phyloP scores from a whole-genome alignment of 1,140 invertebrate genomes.

The Coelopa frigida region DNA sequence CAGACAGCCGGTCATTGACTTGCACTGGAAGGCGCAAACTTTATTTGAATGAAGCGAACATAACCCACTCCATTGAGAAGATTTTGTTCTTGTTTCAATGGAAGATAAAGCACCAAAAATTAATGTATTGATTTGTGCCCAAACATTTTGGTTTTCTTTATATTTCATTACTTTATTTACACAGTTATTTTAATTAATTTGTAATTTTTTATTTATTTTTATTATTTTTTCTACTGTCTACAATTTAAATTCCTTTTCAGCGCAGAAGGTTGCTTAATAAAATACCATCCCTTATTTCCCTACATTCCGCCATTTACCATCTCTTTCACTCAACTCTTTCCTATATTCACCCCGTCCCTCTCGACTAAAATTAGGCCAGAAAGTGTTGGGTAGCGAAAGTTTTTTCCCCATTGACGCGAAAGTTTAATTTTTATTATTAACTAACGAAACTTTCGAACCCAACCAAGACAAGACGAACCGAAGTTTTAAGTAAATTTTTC shows the following conservation, averaged over 20 bases:
- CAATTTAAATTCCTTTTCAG: not conserved
- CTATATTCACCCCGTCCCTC: conserved; percentile 1
- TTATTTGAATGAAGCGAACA: too few relatives aligned
- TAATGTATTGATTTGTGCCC: too few relatives aligned
- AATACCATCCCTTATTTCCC: not conserved
- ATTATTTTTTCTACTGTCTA: not conserved
- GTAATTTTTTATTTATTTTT: not conserved
- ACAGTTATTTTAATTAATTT: not conserved
- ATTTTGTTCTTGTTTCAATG: too few relatives aligned
- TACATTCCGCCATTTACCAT: not conserved
- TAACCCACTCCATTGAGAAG: too few relatives aligned
- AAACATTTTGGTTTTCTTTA: too few relatives aligned
- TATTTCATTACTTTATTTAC: too few relatives aligned
- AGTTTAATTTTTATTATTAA: conserved; percentile 12
- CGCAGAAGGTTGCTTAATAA: not conserved
- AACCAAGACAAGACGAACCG: not conserved
- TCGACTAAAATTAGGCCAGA: conserved; percentile 10
- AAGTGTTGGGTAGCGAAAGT: conserved; percentile 6
- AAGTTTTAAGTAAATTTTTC: not conserved
- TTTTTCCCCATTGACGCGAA: not conserved
- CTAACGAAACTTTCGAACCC: not conserved
- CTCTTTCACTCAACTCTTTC: conserved; percentile 8
- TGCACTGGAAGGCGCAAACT: too few relatives aligned
- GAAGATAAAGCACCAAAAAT: too few relatives aligned
- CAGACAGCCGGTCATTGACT: too few relatives aligned